Conservation (phyloP, 1,140 invertebrate species). For the Psix sp. region DNA sequence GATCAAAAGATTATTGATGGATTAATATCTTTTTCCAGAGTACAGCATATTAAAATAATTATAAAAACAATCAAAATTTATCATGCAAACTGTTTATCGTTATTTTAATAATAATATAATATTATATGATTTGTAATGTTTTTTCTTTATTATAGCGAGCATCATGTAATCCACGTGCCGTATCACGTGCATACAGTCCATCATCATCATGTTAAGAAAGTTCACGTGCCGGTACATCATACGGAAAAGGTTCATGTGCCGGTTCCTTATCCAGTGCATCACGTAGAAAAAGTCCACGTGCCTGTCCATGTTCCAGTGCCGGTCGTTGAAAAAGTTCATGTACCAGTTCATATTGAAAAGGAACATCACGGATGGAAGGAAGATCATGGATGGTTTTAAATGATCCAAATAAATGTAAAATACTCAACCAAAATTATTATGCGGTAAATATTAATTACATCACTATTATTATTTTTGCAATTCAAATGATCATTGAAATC, state of each 20-base stretch:
- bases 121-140: neutral
- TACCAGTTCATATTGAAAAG: slow-evolving; percentile 32
- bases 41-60: no score
- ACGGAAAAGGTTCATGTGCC: slow-evolving; percentile 45
- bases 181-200: slow-evolving; percentile 49
- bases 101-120: no score
- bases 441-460: slow-evolving; percentile 20
- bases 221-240: slow-evolving; percentile 40
- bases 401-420: neutral
- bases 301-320: slow-evolving; percentile 17
- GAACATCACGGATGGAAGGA: slow-evolving; percentile 13
- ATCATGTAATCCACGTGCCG: slow-evolving; percentile 40
- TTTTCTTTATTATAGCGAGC: slow-evolving; percentile 34
- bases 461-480: no score
- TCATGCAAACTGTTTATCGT: no score
- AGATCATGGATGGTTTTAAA: slow-evolving; percentile 32
- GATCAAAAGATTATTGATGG: no score
- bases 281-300: slow-evolving; percentile 42
- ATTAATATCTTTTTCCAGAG: no score
- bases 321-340: slow-evolving; percentile 38
- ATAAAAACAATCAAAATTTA: no score
- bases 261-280: slow-evolving; percentile 45
- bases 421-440: slow-evolving; percentile 17
- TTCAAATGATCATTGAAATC: neutral
- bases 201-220: slow-evolving; percentile 44